Base-by-base conservation (phyloP, 2,113 vertebrate species). In the Thryonomys swinderianus region DNA sequence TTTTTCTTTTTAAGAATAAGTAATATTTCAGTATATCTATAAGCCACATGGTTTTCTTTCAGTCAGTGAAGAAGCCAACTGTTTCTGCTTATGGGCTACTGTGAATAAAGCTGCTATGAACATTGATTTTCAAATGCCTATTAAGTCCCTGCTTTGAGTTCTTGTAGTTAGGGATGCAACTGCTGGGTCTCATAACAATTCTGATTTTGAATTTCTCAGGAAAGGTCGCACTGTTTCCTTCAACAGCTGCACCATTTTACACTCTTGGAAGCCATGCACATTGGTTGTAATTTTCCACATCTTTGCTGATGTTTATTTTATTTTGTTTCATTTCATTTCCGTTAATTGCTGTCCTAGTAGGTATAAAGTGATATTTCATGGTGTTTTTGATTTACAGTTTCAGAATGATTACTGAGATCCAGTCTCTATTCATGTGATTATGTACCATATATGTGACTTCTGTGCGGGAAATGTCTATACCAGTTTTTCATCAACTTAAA, bases 361-460 rank as follows among this genome's bases (percentile, higher is more conserved):
- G 3, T 55, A 12, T 92, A 45, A 67, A 95, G 21, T 66, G 32
- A n/a, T 62, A 67, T 86, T 79, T 90, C 64, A 92, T 80, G 7
- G 34, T 90, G 27, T 20, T 66, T 92, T 84, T 90, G 45, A 85
- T 82, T 86, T 96, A 78, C 14, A 59, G 93, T 93, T 88, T 59
- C 37, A 62, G 59, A 87, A 87, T 85, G 53, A 42, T 59, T 78
- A 78, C 23, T 83, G 37, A 66, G 59, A 21, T 21, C 67, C 45
- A 92, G 1, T 3, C 7, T 81, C 79, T 94, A 84, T 87, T 80
- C 32, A 64, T 51, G 64, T 62, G 6, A 27, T 81, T 67, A 69
- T 74, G 66, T 57, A 45, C n/a, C 53, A 81, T 90, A 87, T 90
- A 40, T 71, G 25, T 85, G 67, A 76, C 21, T 79, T 90, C 27